phyloP scores from a whole-genome alignment of 2,888 invertebrate genomes.

The Chaetogeoica ovagalla region DNA sequence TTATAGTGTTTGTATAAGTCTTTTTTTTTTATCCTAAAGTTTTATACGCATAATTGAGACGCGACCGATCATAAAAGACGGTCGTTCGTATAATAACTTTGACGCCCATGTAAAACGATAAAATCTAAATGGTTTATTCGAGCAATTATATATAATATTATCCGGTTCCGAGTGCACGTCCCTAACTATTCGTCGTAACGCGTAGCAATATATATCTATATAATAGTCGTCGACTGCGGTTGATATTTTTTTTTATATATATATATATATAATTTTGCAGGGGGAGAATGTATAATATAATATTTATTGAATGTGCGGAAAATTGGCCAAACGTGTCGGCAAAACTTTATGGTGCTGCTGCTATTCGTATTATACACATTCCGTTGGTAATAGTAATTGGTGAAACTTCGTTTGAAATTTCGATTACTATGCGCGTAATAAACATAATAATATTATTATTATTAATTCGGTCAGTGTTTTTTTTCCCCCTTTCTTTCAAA shows the following conservation, averaged over 20 bases:
- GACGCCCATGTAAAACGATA: conserved; percentile 45
- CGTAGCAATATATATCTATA: neutral
- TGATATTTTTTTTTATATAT: conserved; percentile 45
- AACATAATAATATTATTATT: neutral
- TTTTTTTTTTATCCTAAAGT: neutral
- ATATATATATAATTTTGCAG: conserved; percentile 35
- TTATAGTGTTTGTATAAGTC: neutral
- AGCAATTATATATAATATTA: conserved; percentile 46
- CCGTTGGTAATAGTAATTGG: neutral
- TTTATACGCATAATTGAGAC: neutral
- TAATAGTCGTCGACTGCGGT: conserved; percentile 22
- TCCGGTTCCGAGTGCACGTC: conserved; percentile 6
- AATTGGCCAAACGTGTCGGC: conserved; percentile 27
- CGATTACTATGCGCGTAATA: neutral
- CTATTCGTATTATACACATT: neutral
- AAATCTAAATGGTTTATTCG: conserved; percentile 48
- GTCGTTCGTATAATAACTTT: conserved; percentile 18
- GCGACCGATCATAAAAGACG: conserved; percentile 22
- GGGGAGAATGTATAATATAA: neutral
- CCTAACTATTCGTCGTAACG: neutral
- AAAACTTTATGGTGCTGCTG: conserved; percentile 27
- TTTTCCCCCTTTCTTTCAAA: neutral
- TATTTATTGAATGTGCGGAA: neutral
- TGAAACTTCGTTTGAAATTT: conserved; percentile 17
- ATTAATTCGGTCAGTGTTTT: neutral